Base-by-base conservation (phyloP, 2,888 invertebrate species). In the Bugula neritina region DNA sequence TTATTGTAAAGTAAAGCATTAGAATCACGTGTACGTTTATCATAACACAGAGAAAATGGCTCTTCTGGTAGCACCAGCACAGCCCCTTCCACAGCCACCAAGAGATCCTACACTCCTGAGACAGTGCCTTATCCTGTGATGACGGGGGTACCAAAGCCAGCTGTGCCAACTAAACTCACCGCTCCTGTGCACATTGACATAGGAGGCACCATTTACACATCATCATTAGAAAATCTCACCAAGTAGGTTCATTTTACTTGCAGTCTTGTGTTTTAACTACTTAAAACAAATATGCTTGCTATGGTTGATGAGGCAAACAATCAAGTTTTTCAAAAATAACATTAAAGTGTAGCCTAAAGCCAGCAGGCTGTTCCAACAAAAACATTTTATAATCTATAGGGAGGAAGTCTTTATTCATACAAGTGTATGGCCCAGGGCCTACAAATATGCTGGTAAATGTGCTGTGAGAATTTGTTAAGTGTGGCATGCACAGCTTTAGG, bases 131-230 rank as follows among this genome's bases (percentile, higher is more conserved):
- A 29, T 31, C 63, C 29, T 2, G 52, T 54, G 3, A 92, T 93
- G 79, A 89, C 91, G 13, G 94, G 94, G 43, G 94, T 96, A 74
- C 96, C 96, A 0, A 92, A 93, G 77, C 94, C 96, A 23, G 96
- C 96, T 0, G 91, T 92, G 21, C 93, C 94, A 69, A 92, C 93
- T 52, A 89, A 92, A 74, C 93, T 92, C 85, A 94, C 94, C 72
- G 96, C 96, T 1, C 96, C 97, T 0, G 96, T 97, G 0, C 96
- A 97, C 85, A 96, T 97, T 77, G 96, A 97, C 84, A 96, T 97
- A 71, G 96, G 97, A 3, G 96, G 96, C 52, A 93, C 93, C 72
- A 96, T 96, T 79, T 97, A 96, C 86, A 97, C 96, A 0, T 95
- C 95, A 2, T 94, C 95, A 0, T 86, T 97, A 82, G 94, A 96